phyloP scores from a whole-genome alignment of 2,797 vertebrate genomes.

The Malacoraja senta region DNA sequence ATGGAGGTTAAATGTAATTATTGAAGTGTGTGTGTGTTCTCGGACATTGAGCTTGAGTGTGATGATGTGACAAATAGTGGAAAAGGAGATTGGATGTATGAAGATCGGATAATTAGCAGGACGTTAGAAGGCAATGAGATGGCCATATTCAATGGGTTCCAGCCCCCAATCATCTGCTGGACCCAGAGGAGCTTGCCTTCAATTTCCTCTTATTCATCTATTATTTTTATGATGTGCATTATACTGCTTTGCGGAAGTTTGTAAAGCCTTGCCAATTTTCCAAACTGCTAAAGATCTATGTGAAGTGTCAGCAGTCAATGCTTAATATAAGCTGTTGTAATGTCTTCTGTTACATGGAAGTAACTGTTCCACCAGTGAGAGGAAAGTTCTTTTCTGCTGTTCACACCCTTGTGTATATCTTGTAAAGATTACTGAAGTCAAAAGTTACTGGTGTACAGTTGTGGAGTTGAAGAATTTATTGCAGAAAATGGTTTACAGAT shows the following conservation, averaged over 20 bases:
- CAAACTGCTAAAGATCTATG: not conserved
- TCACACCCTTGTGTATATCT: conserved; percentile 23
- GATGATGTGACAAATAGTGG: conserved; percentile 11
- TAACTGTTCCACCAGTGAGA: not conserved
- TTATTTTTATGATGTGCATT: conserved; percentile 29
- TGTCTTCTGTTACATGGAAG: not conserved
- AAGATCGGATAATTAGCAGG: not conserved
- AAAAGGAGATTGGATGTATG: not conserved
- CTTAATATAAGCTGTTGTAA: conserved; percentile 8
- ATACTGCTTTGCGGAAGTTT: not conserved
- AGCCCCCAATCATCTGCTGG: not conserved
- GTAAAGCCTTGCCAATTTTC: conserved; percentile 21
- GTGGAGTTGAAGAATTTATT: conserved; percentile 46
- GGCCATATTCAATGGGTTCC: not conserved
- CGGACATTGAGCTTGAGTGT: not conserved
- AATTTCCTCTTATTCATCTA: conserved; percentile 10
- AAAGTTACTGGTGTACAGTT: conserved; percentile 40
- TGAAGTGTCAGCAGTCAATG: not conserved
- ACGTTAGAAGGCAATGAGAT: not conserved
- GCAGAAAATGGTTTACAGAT: conserved; percentile 48
- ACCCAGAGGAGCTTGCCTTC: not conserved
- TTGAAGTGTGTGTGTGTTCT: not conserved
- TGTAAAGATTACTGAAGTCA: not conserved
- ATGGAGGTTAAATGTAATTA: not conserved
- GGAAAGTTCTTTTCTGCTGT: not conserved